Conservation (phyloP, 1,140 invertebrate species). For the Coenobita brevimanus region DNA sequence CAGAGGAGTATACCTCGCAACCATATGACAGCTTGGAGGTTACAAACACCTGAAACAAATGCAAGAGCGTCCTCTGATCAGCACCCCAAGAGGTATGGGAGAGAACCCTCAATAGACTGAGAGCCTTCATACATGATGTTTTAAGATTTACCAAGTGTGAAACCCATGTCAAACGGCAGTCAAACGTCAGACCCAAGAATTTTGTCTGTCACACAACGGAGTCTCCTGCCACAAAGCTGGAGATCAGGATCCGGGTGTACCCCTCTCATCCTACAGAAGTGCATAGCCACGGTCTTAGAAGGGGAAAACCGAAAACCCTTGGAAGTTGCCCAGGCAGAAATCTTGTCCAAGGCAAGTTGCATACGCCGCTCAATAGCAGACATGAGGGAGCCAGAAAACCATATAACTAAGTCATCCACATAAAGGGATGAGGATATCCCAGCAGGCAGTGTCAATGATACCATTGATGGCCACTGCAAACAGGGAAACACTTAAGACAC, state of each 20-base stretch:
- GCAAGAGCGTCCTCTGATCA: background rate
- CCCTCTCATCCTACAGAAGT: background rate
- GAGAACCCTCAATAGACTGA: background rate
- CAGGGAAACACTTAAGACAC: no score
- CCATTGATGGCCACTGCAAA: no score
- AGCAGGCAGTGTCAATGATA: no score
- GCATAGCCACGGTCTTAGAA: background rate
- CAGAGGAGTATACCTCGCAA: slow-evolving; percentile 6
- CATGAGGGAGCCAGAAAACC: no score
- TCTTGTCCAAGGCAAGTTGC: no score
- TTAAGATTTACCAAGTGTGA: background rate
- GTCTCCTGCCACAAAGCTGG: background rate
- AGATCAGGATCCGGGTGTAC: background rate
- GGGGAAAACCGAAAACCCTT: background rate
- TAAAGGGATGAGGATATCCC: no score
- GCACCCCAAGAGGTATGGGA: slow-evolving; percentile 11
- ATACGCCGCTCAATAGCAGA: no score
- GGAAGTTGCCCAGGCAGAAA: no score
- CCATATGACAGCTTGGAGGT: background rate
- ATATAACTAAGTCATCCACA: no score
- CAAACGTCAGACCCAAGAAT: background rate
- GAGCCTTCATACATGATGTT: background rate
- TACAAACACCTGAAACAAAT: background rate
- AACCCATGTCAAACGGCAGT: background rate
- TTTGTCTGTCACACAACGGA: background rate